These are phyloP conservation scores for Leptarthrus brevirostris DNA, from an alignment of 2,888 invertebrate genomes.

Conservation along the genomic window DNA sequence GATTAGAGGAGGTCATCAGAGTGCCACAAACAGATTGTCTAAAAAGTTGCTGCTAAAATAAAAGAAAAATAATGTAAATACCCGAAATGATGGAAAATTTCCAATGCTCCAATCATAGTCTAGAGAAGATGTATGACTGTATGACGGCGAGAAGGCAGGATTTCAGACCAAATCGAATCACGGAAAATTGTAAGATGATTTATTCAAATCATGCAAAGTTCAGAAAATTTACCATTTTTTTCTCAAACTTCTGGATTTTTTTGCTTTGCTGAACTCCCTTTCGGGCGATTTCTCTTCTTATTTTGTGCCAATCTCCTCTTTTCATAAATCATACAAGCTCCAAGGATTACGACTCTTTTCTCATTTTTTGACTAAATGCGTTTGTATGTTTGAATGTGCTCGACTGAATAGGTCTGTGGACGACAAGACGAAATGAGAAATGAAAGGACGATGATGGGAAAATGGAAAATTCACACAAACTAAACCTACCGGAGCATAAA, in stretches of 20 bases:
- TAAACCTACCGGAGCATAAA: neutral
- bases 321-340: slow-evolving; percentile 49
- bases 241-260: slow-evolving; percentile 1
- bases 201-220: slow-evolving; percentile 49
- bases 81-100: slow-evolving; percentile 26
- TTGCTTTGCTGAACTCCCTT: neutral
- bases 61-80: slow-evolving; percentile 45
- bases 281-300: slow-evolving; percentile 32
- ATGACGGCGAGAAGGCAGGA: neutral
- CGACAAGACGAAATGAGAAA: slow-evolving; percentile 48
- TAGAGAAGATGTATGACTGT: neutral
- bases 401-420: slow-evolving; percentile 37
- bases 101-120: neutral
- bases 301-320: slow-evolving; percentile 48
- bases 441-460: slow-evolving; percentile 48
- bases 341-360: slow-evolving; percentile 33
- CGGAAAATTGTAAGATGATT: slow-evolving; percentile 47
- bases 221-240: slow-evolving; percentile 36
- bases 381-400: slow-evolving; percentile 35
- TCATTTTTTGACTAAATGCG: slow-evolving; percentile 30
- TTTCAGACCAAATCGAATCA: slow-evolving; percentile 36
- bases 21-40: slow-evolving; percentile 28
- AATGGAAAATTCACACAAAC: slow-evolving; percentile 41
- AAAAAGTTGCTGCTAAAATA: slow-evolving; percentile 8
- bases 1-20: slow-evolving; percentile 36